phyloP scores from a whole-genome alignment of 2,113 vertebrate genomes.

The Cinclus cinclus region DNA sequence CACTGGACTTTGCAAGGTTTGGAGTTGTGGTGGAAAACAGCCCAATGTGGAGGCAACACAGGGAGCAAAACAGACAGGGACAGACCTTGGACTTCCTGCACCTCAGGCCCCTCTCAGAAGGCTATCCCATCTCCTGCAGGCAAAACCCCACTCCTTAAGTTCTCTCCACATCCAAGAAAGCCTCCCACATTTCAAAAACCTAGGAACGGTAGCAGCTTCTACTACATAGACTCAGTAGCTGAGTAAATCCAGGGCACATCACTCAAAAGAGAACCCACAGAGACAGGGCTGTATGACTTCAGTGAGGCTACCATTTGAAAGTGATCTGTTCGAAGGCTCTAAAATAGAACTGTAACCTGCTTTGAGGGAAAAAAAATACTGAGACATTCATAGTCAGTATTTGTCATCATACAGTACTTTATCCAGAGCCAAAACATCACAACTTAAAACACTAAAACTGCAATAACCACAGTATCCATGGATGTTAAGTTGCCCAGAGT shows the following conservation, averaged over 20 bases:
- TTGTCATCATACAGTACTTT: not conserved
- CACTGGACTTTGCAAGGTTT: not conserved
- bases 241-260: not conserved
- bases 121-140: not conserved
- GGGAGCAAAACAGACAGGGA: not conserved
- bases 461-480: not conserved
- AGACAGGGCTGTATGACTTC: not conserved
- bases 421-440: not conserved
- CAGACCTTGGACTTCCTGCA: not conserved
- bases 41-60: too few relatives aligned
- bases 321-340: not conserved
- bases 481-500: not conserved
- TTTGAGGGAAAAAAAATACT: not conserved
- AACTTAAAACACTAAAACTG: not conserved
- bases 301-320: not conserved
- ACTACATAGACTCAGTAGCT: not conserved
- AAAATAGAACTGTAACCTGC: not conserved
- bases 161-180: not conserved
- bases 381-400: accelerated
- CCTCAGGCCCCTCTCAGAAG: not conserved
- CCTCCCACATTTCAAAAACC: not conserved
- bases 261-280: not conserved
- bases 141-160: not conserved
- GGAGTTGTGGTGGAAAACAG: not conserved
- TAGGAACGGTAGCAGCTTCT: not conserved